Base-by-base conservation (phyloP, 2,797 vertebrate species). In the Microctenopoma lineatum region DNA sequence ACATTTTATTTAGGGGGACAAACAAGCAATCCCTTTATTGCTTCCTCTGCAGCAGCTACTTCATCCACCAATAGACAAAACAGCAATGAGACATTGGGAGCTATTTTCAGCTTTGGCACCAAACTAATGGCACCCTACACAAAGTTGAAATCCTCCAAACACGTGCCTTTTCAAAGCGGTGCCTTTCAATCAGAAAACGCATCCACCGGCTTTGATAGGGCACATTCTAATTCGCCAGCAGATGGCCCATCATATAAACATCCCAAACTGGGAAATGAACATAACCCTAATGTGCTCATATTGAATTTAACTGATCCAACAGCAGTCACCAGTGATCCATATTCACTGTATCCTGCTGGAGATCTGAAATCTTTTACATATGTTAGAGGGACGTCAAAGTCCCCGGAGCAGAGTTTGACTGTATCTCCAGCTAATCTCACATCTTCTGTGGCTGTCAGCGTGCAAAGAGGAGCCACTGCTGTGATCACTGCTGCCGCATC, bases 31-130 rank as follows among this genome's bases (percentile, higher is more conserved):
- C 45, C 62, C 42, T 66, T 57, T 3, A 6, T 67, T 18, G 44
- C 56, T 58, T 78, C 64, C 54, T 72, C 76, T 74, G 73, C 67
- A 57, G 44, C 57, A 66, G 39, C 55, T 62, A 69, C 53, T 62
- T 70, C 57, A 45, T 74, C 51, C 39, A 66, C 57, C 54, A 66
- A 81, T 59, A 66, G 75, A 71, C 76, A 73, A 68, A 73, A 57
- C 52, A 79, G 81, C 63, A 58, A 18, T 61, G 68, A 81, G 73
- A 76, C 59, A 59, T 60, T 47, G 53, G 73, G 62, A 34, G 54
- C 80, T 90, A 85, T 84, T 90, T 91, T 79, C 76, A 83, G 84
- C 71, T 65, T 74, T 84, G 87, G 87, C 85, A 85, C 81, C 44
- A 73, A 83, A 66, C 52, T 72, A 80, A 89, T 82, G 80, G 80